Evolutionary conservation across 1,140 invertebrate genomes (phyloP), one percentile per base, ranked within the genome.

Genomic region (Euura lappo): DNA sequence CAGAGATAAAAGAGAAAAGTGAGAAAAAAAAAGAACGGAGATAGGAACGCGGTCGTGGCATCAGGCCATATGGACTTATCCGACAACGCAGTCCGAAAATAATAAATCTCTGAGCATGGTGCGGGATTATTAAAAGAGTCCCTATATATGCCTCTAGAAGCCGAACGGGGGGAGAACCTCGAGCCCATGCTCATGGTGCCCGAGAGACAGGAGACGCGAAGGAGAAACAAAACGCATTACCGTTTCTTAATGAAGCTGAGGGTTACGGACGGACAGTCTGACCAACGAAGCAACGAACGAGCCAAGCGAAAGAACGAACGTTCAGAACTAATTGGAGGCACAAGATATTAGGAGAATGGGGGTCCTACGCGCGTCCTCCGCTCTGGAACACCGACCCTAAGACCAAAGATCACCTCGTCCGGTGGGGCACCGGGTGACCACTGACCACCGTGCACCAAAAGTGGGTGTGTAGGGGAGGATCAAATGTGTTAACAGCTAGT

Each of bases 181-280:
- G 51, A 45, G 69, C 45, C 76, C 72, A 69, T 75, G 13, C 8
- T 8, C 3, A 60, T 28, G 28, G 28, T 28, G 13, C 51, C 8
- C 10, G 74, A 78, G 77, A 79, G 77, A 74, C 73, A 78, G 76
- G 67, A 74, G 72, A 43, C 44, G 71, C 68, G 65, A 72, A 73
- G 78, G 81, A 86, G 80, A 88, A 87, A 86, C 85, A 86, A 88
- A 87, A 88, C 83, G 81, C 83, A 85, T 84, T 85, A 85, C 81
- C 82, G 83, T 86, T 87, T 86, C 85, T 88, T 88, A 88, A 88
- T 87, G 86, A 88, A 88, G 85, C 84, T 80, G 81, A 84, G 80
- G 82, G 79, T 79, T 78, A 81, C 79, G 80, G 78, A 79, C 46
- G 71, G 46, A 72, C 66, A 68, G 71, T 51, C 70, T 71, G 68